Evolutionary conservation across 1,140 invertebrate species (phyloP), one percentile per base, ranked within the genome.

Genomic region (Plodia interpunctella): DNA sequence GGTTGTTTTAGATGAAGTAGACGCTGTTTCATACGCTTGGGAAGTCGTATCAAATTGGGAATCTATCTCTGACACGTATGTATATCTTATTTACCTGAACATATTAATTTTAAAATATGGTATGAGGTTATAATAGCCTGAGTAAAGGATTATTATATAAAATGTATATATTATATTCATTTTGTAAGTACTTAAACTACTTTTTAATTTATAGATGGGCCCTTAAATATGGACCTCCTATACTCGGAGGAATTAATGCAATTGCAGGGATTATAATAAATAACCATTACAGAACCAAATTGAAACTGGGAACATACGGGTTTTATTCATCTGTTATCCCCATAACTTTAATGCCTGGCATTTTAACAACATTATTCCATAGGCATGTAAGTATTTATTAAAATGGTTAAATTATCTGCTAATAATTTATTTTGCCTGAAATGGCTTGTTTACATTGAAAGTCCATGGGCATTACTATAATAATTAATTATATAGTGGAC

Each of bases 301-400:
- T 88, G 0, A 86, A 83, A 54, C 62, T 88, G 28, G 79, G 78
- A 5, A 54, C 21, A 5, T 85, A 75, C 69, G 87, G 84, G 30
- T 77, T 80, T 49, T 63, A 83, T 15, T 65, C 87, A 17, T 87
- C 87, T 35, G 69, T 76, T 13, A 65, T 89, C 21, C 84, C 87
- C 5, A 62, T 87, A 49, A 64, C 72, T 50, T 19, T 80, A 10
- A 76, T 89, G 81, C 87, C 87, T 50, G 81, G 70, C 13, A 11
- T 83, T 1, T 52, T 89, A 2, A 88, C 83, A 5, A 56, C 70
- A 5, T 19, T 83, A 17, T 85, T 83, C 70, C 86, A 88, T 66
- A 88, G 78, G 76, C 71, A 85, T 74, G 86, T 83, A 74, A 77
- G 86, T 79, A 59, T 44, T 38, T 38, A 3, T 44, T 44, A 10